phyloP scores from a whole-genome alignment of 2,113 vertebrate genomes.

The Chamaetylas fuelleborni region DNA sequence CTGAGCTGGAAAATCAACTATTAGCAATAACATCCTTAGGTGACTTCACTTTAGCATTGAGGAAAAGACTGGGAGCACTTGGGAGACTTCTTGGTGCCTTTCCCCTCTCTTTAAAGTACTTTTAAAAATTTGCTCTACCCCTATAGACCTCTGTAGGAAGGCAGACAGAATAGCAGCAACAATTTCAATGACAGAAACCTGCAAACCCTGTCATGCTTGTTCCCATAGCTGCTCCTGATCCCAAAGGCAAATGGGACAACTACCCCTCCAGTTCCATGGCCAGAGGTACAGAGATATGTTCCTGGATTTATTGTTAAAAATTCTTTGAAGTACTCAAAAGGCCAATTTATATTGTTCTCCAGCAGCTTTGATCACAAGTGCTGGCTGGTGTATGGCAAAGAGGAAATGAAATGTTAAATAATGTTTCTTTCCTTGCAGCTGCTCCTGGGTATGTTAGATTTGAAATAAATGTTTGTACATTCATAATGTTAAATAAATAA shows the following conservation, averaged over 20 bases:
- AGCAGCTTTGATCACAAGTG: not conserved
- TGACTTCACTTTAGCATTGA: not conserved
- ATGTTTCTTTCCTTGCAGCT: not conserved
- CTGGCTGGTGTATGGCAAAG: rapidly evolving
- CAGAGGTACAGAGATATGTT: not conserved
- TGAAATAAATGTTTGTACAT: not conserved
- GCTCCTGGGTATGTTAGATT: not conserved
- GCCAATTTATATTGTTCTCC: not conserved
- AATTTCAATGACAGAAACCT: not conserved
- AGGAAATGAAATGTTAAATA: not conserved
- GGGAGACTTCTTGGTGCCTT: not conserved
- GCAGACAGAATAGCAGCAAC: not conserved
- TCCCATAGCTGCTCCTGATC: not conserved
- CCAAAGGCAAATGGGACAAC: not conserved
- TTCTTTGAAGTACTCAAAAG: not conserved
- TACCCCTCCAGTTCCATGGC: not conserved
- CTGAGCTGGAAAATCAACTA: not conserved
- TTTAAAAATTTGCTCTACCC: not conserved
- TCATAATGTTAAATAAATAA: not conserved
- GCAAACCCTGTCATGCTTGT: not conserved
- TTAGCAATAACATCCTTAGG: not conserved
- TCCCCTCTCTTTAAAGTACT: not conserved
- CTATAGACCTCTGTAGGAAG: not conserved
- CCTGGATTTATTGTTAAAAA: not conserved
- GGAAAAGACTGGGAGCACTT: not conserved